Evolutionary conservation across 2,888 invertebrate species (phyloP), one percentile per base, ranked within the genome.

Genomic region (Tetramorium bicarinatum): DNA sequence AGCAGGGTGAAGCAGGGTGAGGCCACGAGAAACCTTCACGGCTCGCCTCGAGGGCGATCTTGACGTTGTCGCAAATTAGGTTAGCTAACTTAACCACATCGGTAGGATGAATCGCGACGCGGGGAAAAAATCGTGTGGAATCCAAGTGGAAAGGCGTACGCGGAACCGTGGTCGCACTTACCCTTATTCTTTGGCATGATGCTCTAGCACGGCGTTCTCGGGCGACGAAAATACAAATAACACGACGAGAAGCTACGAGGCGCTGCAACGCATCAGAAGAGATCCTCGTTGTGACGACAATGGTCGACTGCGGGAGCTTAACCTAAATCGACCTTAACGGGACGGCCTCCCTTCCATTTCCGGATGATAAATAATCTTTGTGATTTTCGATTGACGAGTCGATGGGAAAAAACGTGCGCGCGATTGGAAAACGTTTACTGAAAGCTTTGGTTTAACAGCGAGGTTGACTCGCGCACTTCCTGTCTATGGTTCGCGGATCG

Each of bases 121-220:
- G 71, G 18, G 49, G 6, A 21, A 81, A 82, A 34, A 71, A 59
- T 25, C 7, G 56, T 9, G 11, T n/a, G 3, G 44, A 75, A 56
- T 38, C 9, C 8, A 61, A 25, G n/a, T 15, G 6, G 7, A 69
- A 21, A 56, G 29, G 38, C 29, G 49, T 54, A 67, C 47, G 29
- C 7, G 13, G 11, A 49, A 47, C 69, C 15, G 15, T 6, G 15
- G 29, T 47, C 74, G 59, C 44, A 92, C 94, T 94, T 93, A 96
- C 96, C 96, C 94, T 96, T 96, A 95, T 96, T 96, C 93, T 96
- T 96, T 94, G 96, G 96, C 96, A 96, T 96, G 87, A 88, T 95
- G 90, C 87, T 52, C 18, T 77, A 77, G 38, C 56, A 41, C 69
- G 66, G 25, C 38, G 64, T 69, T 64, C n/a, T 56, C 52, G n/a